These are phyloP conservation scores for Artemia sp. DNA, from an alignment of 2,888 invertebrate species.

Conservation along the genomic window DNA sequence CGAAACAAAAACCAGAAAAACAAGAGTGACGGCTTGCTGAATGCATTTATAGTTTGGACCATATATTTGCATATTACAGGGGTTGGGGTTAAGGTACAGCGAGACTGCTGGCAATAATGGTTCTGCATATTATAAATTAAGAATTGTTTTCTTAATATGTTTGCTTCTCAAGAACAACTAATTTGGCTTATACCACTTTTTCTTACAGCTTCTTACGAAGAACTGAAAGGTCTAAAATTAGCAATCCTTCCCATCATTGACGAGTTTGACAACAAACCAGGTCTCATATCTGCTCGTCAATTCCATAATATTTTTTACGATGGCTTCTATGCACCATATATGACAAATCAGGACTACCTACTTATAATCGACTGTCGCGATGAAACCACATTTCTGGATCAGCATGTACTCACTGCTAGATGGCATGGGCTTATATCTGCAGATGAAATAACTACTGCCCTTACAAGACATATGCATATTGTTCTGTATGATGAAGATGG, in stretches of 20 bases:
- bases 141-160: no score
- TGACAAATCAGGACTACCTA: slow-evolving; percentile 29
- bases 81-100: no score
- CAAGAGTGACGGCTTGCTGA: no score
- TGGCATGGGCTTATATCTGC: slow-evolving; percentile 25
- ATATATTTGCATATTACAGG: no score
- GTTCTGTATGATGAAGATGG: slow-evolving; percentile 29
- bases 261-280: slow-evolving; percentile 25
- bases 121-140: no score
- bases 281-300: slow-evolving; percentile 27
- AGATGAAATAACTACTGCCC: slow-evolving; percentile 25
- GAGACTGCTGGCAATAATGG: no score
- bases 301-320: slow-evolving; percentile 31
- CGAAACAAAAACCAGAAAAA: no score
- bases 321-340: slow-evolving; percentile 30
- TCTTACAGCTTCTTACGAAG: slow-evolving; percentile 26
- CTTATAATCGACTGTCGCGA: slow-evolving; percentile 29
- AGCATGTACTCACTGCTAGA: slow-evolving; percentile 26
- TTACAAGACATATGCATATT: slow-evolving; percentile 27
- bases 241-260: slow-evolving; percentile 26
- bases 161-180: no score
- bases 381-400: slow-evolving; percentile 25
- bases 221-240: slow-evolving; percentile 25
- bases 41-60: no score
- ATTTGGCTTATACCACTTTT: no score